Base-by-base conservation (phyloP, 2,113 vertebrate species). In the Trogon surrucura region DNA sequence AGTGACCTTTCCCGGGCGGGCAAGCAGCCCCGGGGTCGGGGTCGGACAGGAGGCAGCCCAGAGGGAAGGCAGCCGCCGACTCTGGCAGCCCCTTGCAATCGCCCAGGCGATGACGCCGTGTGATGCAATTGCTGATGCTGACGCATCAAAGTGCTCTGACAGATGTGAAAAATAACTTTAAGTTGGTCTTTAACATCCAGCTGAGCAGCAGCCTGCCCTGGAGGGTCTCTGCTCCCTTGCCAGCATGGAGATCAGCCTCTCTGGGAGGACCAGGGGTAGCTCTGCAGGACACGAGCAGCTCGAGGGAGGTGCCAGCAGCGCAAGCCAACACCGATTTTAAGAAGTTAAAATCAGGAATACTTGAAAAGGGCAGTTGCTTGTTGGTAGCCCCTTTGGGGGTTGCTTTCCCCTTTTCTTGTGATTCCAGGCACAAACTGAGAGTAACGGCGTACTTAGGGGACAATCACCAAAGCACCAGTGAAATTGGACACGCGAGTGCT, bases 241-340 rank as follows among this genome's bases (percentile, higher is more conserved):
- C 1, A 15, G n/a, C 48, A 47, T 51, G 50, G 34, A 78, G 44
- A n/a, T 21, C 26, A 7, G 41, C 9, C 19, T 5, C 38, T 6
- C 29, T 13, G 9, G 12, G 34, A 26, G 16, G 11, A 4, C 16
- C 41, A 41, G 51, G 16, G 27, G 18, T 3, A 8, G 32, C 6
- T 34, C 47, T 83, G 56, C 32, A 13, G 67, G 53, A 36, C 17
- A 3, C 0, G 2, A 34, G 67, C 1, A 0, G 9, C 45, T 36
- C 1, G 1, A 7, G 2, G 4, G 7, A 30, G 29, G 25, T 11
- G 21, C 10, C 62, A 25, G n/a, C 36, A 80, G 74, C 41, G 26
- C 10, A n/a, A 30, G 17, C 34, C 88, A 32, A 13, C 4, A 2
- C 19, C 27, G 56, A 22, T 50, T 66, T 62, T 16, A 44, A 3